Evolutionary conservation across 2,113 vertebrate species (phyloP).

Genomic region (Ceyx cyanopectus): DNA sequence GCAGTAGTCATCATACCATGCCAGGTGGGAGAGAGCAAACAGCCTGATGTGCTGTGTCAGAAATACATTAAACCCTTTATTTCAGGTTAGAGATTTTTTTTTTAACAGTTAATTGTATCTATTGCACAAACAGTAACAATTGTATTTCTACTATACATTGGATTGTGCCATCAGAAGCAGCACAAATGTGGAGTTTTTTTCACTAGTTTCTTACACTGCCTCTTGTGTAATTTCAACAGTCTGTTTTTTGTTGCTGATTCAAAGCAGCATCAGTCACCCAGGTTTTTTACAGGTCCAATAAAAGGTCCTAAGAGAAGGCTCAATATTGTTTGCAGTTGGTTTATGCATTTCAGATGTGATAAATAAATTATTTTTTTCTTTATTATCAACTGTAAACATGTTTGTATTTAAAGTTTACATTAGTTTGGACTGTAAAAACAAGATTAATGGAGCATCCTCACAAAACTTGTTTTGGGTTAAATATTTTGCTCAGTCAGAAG

Average conservation of each 20-base stretch:
- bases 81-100: neutral
- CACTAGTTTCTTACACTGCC: neutral
- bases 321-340: neutral
- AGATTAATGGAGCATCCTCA: neutral
- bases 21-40: neutral
- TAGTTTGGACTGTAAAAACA: neutral
- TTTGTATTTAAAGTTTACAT: neutral
- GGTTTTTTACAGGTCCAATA: neutral
- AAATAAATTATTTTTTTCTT: neutral
- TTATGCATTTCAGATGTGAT: neutral
- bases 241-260: neutral
- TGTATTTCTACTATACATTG: neutral
- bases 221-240: neutral
- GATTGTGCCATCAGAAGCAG: neutral
- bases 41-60: neutral
- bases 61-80: neutral
- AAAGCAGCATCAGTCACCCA: neutral
- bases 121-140: neutral
- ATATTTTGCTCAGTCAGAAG: neutral
- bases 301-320: neutral
- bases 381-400: neutral
- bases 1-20: neutral
- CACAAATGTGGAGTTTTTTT: neutral
- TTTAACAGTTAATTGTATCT: slow-evolving; percentile 16
- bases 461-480: neutral